Conservation (phyloP, 2,888 invertebrate genomes). For the Amblyjoppa proteus region DNA sequence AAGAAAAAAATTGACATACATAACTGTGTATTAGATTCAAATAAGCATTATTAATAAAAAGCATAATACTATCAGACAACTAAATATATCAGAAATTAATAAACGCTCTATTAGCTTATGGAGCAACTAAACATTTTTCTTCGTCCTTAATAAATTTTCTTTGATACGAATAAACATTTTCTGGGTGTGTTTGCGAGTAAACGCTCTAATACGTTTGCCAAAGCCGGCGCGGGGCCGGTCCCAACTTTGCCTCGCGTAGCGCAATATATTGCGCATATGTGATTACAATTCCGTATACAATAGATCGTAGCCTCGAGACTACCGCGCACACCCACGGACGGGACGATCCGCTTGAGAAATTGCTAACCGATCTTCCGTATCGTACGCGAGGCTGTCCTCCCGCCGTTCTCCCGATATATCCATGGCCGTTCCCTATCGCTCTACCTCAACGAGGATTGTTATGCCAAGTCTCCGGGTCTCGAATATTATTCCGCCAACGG, state of each 20-base stretch:
- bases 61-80: too few relatives aligned
- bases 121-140: background rate
- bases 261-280: conserved; percentile 7
- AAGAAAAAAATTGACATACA: too few relatives aligned
- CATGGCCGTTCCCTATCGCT: background rate
- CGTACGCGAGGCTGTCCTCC: conserved; percentile 33
- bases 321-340: conserved; percentile 29
- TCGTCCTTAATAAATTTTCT: background rate
- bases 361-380: conserved; percentile 36
- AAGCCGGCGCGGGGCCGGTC: background rate
- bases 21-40: background rate
- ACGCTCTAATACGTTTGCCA: conserved; percentile 2
- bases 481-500: conserved; percentile 55
- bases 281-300: background rate
- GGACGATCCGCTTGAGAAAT: conserved; percentile 37
- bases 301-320: conserved; percentile 25
- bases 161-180: too few relatives aligned
- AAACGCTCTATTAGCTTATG: too few relatives aligned
- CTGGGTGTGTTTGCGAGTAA: too few relatives aligned
- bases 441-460: conserved; percentile 43
- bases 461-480: conserved; percentile 52
- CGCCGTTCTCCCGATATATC: conserved; percentile 7
- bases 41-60: background rate
- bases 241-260: conserved; percentile 4
- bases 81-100: too few relatives aligned